Base-by-base conservation (phyloP, 2,113 vertebrate species). In the Hemibagrus wyckioides region DNA sequence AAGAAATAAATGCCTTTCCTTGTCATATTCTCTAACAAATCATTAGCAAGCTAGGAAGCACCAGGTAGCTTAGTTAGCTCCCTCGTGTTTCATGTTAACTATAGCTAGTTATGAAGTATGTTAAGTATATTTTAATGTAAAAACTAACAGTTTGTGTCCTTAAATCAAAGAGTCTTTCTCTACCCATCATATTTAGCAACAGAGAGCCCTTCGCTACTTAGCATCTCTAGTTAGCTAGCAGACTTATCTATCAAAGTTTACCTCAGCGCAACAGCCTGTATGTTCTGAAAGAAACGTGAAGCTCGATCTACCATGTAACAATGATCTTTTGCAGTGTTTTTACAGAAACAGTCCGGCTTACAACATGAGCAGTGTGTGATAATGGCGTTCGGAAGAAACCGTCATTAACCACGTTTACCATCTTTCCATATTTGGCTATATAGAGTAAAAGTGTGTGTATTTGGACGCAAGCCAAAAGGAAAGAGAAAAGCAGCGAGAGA, bases 401-500 rank as follows among this genome's bases (percentile, higher is more conserved):
- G 30, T 80, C 10, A 41, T 81, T 81, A 56, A 7, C 11, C 56
- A 41, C 2, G 5, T 81, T 41, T 81, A 36, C 23, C 28, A 80
- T 57, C 19, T 56, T 56, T 57, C 10, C 9, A 41, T 41, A 39
- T 11, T 81, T 81, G 79, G 41, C 21, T 39, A 11, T 59, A 25
- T 15, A 36, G 79, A 81, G 36, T 81, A 41, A 59, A 41, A 81
- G 79, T 59, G 14, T 80, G 33, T 23, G 36, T 41, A 59, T 59
- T 59, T 81, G 79, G 79, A 81, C 11, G 33, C 33, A 81, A 39
- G 28, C 54, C 79, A 71, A 33, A 82, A 67, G 48, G 75, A 63
- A 39, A n/a, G 21, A 25, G 19, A 48, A 82, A 77, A 83, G 73
- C 63, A 50, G 52, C 56, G 30, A 85, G 73, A 52, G 28, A 56